Evolutionary conservation across 2,113 vertebrate species (phyloP).

Genomic region (Geothlypis trichas): DNA sequence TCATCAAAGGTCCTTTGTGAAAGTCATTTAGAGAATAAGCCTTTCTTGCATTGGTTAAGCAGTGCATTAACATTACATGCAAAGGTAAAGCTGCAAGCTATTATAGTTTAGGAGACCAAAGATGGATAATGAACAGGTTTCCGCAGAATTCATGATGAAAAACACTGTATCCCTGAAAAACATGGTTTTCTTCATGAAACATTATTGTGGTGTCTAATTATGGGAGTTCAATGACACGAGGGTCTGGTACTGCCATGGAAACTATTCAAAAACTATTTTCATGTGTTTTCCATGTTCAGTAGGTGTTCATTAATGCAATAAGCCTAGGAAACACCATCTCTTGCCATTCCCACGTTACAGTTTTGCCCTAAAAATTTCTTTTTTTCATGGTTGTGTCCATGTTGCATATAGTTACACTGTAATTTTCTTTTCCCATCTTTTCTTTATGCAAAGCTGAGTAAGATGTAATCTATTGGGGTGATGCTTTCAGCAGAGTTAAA

Average conservation of each 20-base stretch:
- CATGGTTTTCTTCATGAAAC: not conserved
- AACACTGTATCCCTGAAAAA: not conserved
- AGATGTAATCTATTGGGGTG: not conserved
- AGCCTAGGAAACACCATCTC: not conserved
- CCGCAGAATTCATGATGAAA: not conserved
- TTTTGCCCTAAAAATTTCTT: not conserved
- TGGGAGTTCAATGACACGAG: not conserved
- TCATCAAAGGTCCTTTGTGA: not conserved
- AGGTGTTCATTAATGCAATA: not conserved
- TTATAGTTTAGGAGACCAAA: not conserved
- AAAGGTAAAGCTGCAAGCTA: not conserved
- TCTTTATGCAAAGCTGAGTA: not conserved
- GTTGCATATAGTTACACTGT: not conserved
- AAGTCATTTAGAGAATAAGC: not conserved
- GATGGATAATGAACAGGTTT: not conserved
- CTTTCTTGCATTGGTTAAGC: not conserved
- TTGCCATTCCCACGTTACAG: not conserved
- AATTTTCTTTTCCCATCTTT: not conserved
- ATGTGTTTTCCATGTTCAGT: not conserved
- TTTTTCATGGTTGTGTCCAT: not conserved
- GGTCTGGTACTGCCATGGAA: not conserved
- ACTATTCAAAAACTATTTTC: not conserved
- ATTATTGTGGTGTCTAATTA: not conserved
- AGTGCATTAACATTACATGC: not conserved
- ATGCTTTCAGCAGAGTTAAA: not conserved